Base-by-base conservation (phyloP, 2,888 invertebrate species). In the Coremacera marginata region DNA sequence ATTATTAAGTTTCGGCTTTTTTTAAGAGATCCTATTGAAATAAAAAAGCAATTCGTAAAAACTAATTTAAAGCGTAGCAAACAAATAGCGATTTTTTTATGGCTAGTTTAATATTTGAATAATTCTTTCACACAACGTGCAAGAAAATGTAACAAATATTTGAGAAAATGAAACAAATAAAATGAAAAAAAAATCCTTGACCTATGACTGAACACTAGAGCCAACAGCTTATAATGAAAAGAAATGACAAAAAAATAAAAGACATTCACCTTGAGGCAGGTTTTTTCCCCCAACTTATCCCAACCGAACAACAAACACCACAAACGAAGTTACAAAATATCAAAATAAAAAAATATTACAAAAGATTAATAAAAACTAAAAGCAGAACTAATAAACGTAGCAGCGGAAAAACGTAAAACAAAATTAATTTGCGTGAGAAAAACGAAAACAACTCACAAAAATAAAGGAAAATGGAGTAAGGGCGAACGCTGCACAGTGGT, bases 121-220 rank as follows among this genome's bases (percentile, higher is more conserved):
- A 25, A 27, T 27, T 55, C 52, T 70, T 52, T 19, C 14, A 16
- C 25, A 70, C 25, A 11, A 25, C n/a, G 22, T n/a, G 34, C n/a
- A 70, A 16, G 52, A 31, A 55, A 70, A 11, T 11, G 11, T 14
- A 44, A 11, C 14, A 44, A 44, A 44, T 44, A 44, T 44, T 44
- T 44, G 44, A 44, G 14, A 44, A 19, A 60, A 60, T 22, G 34
- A 70, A 70, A 27, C 19, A 4, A 70, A 51, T 55, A 51, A 51
- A 44, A 60, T 11, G 52, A 55, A 27, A 31, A 55, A 27, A 31
- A 73, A 63, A 73, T 63, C 62, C 73, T 62, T 73, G 73, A 73
- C 63, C 73, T 73, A 25, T 44, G 63, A 49, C 25, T 51, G 70
- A 27, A n/a, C 11, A n/a, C 11, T 34, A 37, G 5, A 37, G 27